phyloP scores from a whole-genome alignment of 2,113 vertebrate species.

The Solea senegalensis region DNA sequence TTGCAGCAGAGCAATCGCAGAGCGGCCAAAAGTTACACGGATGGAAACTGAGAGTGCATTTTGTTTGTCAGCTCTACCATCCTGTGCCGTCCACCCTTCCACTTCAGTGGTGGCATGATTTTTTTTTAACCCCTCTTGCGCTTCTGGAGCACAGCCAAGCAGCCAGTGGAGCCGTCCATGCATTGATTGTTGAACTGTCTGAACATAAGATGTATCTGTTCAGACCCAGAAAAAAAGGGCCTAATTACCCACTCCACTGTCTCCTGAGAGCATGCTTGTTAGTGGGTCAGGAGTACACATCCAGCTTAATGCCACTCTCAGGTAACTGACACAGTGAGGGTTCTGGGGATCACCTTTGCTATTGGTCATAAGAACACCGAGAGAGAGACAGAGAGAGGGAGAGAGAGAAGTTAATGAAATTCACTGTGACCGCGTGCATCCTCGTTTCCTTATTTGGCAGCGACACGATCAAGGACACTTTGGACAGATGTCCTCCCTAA shows the following conservation, averaged over 20 bases:
- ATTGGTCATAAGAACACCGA: conserved; percentile 12
- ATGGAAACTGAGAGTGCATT: conserved; percentile 50
- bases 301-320: conserved; percentile 34
- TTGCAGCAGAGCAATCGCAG: conserved; percentile 53
- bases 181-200: conserved; percentile 25
- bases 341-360: conserved; percentile 18
- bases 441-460: conserved; percentile 42
- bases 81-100: conserved; percentile 35
- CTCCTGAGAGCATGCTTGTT: conserved; percentile 43
- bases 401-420: conserved; percentile 52
- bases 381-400: neutral
- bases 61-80: conserved; percentile 53
- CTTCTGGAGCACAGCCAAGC: conserved; percentile 26
- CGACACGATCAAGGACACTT: conserved; percentile 50
- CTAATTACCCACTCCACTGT: conserved; percentile 45
- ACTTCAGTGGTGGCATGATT: conserved; percentile 35
- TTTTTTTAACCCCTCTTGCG: neutral
- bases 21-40: conserved; percentile 64
- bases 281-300: conserved; percentile 43
- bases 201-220: conserved; percentile 32
- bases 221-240: conserved; percentile 7
- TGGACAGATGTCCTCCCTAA: conserved; percentile 57
- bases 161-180: conserved; percentile 1
- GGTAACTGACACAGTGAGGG: conserved; percentile 23
- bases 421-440: conserved; percentile 40